Evolutionary conservation across 1,140 invertebrate species (phyloP).

Genomic region (Anagrus nilaparvatae): DNA sequence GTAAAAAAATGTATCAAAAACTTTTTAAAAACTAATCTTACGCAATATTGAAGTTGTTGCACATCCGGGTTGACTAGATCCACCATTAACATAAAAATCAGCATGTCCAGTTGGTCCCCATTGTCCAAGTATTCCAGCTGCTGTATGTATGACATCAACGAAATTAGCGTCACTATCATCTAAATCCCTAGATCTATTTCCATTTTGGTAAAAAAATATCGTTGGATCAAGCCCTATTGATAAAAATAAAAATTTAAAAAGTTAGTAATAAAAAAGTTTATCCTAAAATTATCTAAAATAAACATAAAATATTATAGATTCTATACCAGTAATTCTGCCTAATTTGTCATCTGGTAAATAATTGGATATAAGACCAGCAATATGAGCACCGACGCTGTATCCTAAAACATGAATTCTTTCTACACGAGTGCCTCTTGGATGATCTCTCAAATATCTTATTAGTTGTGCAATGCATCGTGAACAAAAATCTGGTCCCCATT

Average conservation of each 20-base stretch:
- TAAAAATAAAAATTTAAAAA: background rate
- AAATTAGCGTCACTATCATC: conserved; percentile 77
- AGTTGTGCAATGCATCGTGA: conserved; percentile 70
- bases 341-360: conserved; percentile 59
- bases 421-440: conserved; percentile 61
- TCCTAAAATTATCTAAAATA: no score
- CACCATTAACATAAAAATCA: conserved; percentile 85
- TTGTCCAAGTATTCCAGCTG: conserved; percentile 72
- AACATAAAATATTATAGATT: no score
- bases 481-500: conserved; percentile 72
- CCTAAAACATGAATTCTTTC: conserved; percentile 70
- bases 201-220: conserved; percentile 70
- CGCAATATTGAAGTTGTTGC: conserved; percentile 66
- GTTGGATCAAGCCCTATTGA: conserved; percentile 66
- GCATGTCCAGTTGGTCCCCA: conserved; percentile 80
- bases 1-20: no score
- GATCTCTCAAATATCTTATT: conserved; percentile 63
- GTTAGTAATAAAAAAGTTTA: background rate
- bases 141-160: conserved; percentile 82
- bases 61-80: conserved; percentile 78
- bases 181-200: conserved; percentile 67
- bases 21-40: conserved; percentile 44
- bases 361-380: conserved; percentile 71
- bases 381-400: conserved; percentile 77
- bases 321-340: conserved; percentile 71